Evolutionary conservation across 2,113 vertebrate genomes (phyloP).

Genomic region (Furnarius figulus): DNA sequence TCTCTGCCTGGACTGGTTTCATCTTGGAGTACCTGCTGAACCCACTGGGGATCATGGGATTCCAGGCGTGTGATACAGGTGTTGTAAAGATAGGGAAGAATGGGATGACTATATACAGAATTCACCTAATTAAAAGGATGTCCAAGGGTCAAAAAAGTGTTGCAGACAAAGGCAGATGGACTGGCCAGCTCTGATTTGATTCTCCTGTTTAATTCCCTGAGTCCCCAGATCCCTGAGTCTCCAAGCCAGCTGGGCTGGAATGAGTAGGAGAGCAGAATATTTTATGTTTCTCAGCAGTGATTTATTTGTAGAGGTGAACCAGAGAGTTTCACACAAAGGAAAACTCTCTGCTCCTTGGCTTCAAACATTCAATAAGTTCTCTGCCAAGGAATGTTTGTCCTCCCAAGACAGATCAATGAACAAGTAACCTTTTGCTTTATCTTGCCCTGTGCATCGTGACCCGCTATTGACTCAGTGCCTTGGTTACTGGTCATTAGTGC

Average conservation of each 20-base stretch:
- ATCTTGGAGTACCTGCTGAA: background rate
- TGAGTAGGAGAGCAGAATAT: background rate
- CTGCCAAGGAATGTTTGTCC: constrained; percentile 36
- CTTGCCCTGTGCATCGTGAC: background rate
- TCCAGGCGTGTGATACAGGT: background rate
- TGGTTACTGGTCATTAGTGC: constrained; percentile 9
- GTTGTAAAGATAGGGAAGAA: background rate
- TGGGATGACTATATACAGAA: background rate
- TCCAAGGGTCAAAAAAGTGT: background rate
- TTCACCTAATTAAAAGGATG: background rate
- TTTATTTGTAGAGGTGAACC: constrained; percentile 57
- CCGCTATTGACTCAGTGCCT: constrained; percentile 10
- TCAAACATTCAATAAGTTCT: background rate
- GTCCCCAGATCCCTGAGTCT: background rate
- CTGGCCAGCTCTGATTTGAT: constrained; percentile 3
- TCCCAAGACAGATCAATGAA: constrained; percentile 10
- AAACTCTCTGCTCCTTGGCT: constrained; percentile 10
- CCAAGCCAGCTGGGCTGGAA: constrained; percentile 47
- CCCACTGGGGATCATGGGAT: background rate
- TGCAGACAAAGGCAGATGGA: constrained; percentile 22
- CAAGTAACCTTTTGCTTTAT: constrained; percentile 31
- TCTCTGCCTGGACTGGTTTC: background rate
- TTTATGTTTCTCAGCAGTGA: constrained; percentile 18
- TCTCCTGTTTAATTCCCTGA: background rate
- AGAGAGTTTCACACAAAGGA: background rate